A percentile compares a stretch with the other conserved stretches of the same genome.
These are phyloP conservation scores for Hemicordylus capensis DNA, from an alignment of 2,113 vertebrate genomes.

Conservation along the genomic window DNA sequence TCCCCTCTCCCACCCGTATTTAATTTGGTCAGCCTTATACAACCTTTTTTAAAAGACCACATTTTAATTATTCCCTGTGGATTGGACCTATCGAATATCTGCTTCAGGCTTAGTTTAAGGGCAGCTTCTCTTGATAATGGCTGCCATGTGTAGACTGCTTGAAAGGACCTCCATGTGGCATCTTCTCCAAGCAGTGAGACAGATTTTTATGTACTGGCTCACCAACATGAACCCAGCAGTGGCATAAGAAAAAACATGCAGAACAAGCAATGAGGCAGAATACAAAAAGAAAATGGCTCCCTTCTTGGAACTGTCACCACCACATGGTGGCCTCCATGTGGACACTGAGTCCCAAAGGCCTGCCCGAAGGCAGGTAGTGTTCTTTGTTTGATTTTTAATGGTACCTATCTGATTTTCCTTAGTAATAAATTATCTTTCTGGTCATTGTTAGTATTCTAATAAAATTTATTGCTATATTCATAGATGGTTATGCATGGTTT, in stretches of 20 bases:
- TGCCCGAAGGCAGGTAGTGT: background rate
- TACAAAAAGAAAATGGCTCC: background rate
- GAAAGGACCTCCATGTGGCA: background rate
- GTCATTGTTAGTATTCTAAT: background rate
- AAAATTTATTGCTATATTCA: background rate
- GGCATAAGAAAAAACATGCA: background rate
- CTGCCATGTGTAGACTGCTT: background rate
- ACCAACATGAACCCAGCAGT: background rate
- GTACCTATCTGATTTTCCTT: conserved; percentile 10
- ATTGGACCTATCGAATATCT: background rate
- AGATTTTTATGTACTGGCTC: background rate
- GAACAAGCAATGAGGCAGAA: background rate
- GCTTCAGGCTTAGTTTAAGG: background rate
- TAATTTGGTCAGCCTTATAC: background rate
- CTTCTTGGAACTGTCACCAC: background rate
- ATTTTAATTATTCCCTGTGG: no score
- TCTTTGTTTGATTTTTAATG: background rate
- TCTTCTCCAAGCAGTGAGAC: background rate
- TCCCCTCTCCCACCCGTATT: background rate
- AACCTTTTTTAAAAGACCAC: no score
- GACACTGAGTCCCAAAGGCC: background rate
- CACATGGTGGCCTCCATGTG: background rate
- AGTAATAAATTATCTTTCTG: background rate
- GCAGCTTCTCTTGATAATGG: background rate
- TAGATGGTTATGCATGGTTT: background rate